phyloP scores from a whole-genome alignment of 2,888 invertebrate species.

The Augochlorella aurata region DNA sequence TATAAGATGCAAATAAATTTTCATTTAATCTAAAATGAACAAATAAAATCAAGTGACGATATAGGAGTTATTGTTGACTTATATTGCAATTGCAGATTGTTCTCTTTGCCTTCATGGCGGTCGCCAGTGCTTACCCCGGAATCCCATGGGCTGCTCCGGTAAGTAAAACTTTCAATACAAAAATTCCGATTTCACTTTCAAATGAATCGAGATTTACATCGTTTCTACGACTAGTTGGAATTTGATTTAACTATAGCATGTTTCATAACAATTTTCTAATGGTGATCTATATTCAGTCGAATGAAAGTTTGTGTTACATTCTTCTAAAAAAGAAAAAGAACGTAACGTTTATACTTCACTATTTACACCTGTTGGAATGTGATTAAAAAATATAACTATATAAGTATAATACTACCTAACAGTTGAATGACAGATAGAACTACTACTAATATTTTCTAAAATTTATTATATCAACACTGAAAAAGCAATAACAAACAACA shows the following conservation, averaged over 20 bases:
- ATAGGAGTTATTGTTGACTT: not conserved
- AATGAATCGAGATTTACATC: not conserved
- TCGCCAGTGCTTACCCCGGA: constrained; percentile 76
- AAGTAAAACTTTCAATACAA: constrained; percentile 38
- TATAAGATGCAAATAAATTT: not conserved
- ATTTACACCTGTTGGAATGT: not conserved
- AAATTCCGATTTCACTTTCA: not conserved
- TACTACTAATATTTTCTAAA: not conserved
- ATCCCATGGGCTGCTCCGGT: constrained; percentile 60
- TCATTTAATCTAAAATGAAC: not conserved
- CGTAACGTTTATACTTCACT: constrained; percentile 2
- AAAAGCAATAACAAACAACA: not conserved
- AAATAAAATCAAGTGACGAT: not conserved
- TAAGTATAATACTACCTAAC: not conserved
- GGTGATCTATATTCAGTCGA: constrained; percentile 1
- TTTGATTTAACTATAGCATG: constrained; percentile 30
- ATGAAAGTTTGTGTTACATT: not conserved
- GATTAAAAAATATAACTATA: not conserved
- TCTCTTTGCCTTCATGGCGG: constrained; percentile 78
- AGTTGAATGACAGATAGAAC: not conserved
- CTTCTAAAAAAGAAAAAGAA: not conserved
- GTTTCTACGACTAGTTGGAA: not conserved
- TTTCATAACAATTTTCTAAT: constrained; percentile 22
- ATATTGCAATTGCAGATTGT: constrained; percentile 71
- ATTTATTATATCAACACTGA: not conserved